Evolutionary conservation across 2,113 vertebrate genomes (phyloP), one percentile per base, ranked within the genome.

Genomic region (Pycnonotus jocosus): DNA sequence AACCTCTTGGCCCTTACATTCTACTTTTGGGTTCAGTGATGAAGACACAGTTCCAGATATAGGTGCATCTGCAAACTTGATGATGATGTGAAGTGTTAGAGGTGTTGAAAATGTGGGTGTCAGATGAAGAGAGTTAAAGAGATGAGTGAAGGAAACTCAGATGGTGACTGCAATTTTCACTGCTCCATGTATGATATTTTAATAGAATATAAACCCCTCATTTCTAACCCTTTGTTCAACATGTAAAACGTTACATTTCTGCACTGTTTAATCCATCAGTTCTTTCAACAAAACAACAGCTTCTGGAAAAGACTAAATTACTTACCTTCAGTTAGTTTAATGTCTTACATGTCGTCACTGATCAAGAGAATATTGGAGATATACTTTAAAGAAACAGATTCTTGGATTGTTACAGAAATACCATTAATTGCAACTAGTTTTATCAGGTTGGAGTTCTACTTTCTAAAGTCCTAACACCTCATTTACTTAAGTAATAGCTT

Each of bases 91-190:
- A 92, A 92, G 64, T 57, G 45, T 62, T 89, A 30, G 79, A 88
- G 81, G 93, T 94, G 95, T 92, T 91, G 65, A 91, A 92, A 95
- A 71, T 68, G 87, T 89, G 90, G 93, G 87, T 81, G 96, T 92
- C 84, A 65, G 30, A 69, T 72, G 88, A 91, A 58, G 38, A 81
- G 50, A 88, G 73, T 86, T 74, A 60, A 21, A 77, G 45, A 95
- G 40, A 74, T 0, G 14, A 86, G 44, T 0, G 0, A 84, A 53
- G n/a, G 54, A 60, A 71, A 56, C 44, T 85, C 51, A 78, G 72
- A 71, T 0, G 0, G 33, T 68, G 56, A 40, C 80, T 88, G 60
- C 58, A 54, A 19, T 77, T 92, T 77, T 93, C 77, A 45, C 51
- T 89, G 62, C 28, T 92, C 61, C 80, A 5, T 68, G 27, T 70